Evolutionary conservation across 2,797 vertebrate genomes (phyloP).

Genomic region (Pseudochirops corinnae): DNA sequence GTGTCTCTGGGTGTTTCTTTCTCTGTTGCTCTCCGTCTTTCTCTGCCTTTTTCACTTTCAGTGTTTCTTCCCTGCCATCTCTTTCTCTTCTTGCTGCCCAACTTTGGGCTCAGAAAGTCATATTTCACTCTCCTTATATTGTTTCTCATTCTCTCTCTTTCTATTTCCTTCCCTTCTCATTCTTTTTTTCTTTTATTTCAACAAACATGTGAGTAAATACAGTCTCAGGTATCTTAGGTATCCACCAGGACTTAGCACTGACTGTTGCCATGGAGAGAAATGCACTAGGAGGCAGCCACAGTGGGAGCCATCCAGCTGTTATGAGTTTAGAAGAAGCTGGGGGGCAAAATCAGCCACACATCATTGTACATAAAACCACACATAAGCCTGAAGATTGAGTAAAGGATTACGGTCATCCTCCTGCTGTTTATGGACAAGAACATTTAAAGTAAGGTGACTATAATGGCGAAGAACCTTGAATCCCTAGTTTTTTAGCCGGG

Average conservation of each 20-base stretch:
- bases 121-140: background rate
- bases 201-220: background rate
- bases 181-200: background rate
- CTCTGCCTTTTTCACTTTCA: background rate
- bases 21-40: background rate
- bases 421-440: background rate
- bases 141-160: background rate
- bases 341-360: background rate
- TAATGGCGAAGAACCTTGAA: background rate
- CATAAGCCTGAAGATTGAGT: background rate
- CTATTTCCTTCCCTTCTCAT: background rate
- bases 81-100: background rate
- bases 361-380: background rate
- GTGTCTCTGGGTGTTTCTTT: background rate
- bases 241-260: background rate
- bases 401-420: background rate
- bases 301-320: constrained; percentile 1
- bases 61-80: background rate
- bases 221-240: constrained; percentile 1
- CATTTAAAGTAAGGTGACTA: background rate
- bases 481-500: background rate
- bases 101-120: background rate
- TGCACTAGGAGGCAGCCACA: background rate
- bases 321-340: constrained; percentile 4
- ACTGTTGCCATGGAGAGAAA: constrained; percentile 5